Conservation (phyloP, 2,888 invertebrate species). For the Sinelater perroti region DNA sequence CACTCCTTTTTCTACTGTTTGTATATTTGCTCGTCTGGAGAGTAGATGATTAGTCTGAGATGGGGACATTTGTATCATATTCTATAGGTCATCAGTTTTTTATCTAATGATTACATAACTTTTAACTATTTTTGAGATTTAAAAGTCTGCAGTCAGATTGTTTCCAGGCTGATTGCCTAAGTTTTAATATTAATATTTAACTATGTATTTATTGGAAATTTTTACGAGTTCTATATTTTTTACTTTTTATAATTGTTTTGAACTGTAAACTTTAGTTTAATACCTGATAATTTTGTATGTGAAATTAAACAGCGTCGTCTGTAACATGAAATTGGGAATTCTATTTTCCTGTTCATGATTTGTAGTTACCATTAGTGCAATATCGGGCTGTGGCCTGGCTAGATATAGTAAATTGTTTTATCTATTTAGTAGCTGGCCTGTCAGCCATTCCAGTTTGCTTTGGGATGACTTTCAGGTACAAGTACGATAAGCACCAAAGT, state of each 20-base stretch:
- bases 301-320: conserved; percentile 45
- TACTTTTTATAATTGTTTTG: conserved; percentile 61
- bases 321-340: conserved; percentile 22
- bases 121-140: conserved; percentile 55
- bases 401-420: conserved; percentile 61
- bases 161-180: conserved; percentile 55
- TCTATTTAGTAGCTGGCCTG: conserved; percentile 57
- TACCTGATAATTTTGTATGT: conserved; percentile 51
- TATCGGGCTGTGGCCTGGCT: conserved; percentile 58
- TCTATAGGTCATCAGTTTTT: conserved; percentile 60
- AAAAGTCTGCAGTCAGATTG: conserved; percentile 55
- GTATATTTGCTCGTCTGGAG: conserved; percentile 59
- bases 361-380: conserved; percentile 62
- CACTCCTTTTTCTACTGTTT: conserved; percentile 63
- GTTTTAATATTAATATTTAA: conserved; percentile 57
- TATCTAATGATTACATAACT: conserved; percentile 56
- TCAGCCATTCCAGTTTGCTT: conserved; percentile 49
- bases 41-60: conserved; percentile 52
- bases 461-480: conserved; percentile 34
- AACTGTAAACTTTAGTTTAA: conserved; percentile 54
- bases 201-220: conserved; percentile 60
- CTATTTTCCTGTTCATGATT: conserved; percentile 31
- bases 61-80: conserved; percentile 57
- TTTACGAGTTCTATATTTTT: conserved; percentile 60
- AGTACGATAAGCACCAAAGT: conserved; percentile 54